phyloP scores from a whole-genome alignment of 2,797 vertebrate genomes.

The Myotis vivesi region DNA sequence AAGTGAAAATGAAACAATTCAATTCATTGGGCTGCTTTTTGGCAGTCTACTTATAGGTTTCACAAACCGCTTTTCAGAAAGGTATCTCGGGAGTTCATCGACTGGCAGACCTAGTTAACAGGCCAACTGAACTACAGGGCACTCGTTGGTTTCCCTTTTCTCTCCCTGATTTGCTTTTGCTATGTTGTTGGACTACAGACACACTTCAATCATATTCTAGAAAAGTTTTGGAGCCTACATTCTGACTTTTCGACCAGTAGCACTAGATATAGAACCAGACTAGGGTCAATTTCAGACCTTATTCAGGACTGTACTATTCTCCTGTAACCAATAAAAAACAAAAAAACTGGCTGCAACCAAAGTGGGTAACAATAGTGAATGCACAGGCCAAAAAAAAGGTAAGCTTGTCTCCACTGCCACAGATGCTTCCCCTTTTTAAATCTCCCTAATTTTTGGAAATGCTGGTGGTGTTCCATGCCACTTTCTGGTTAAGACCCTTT shows the following conservation, averaged over 20 bases:
- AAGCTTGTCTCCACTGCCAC: background rate
- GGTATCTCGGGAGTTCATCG: constrained; percentile 70
- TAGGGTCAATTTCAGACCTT: constrained; percentile 2
- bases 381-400: background rate
- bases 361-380: background rate
- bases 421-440: background rate
- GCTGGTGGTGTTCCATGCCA: background rate
- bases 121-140: constrained; percentile 38
- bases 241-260: background rate
- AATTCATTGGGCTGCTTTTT: constrained; percentile 58
- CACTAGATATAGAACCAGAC: background rate
- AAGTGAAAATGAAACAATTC: constrained; percentile 74
- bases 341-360: background rate
- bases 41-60: constrained; percentile 73
- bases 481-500: constrained; percentile 17
- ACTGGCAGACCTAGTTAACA: constrained; percentile 64
- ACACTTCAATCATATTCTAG: background rate
- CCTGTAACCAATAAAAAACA: constrained; percentile 33
- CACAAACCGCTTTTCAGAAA: constrained; percentile 69
- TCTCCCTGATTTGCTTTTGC: constrained; percentile 10
- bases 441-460: background rate
- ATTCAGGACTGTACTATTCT: background rate
- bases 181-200: background rate
- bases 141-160: constrained; percentile 39
- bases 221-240: constrained; percentile 25